Evolutionary conservation across 2,797 vertebrate genomes (phyloP).

Genomic region (Poecile montanus): DNA sequence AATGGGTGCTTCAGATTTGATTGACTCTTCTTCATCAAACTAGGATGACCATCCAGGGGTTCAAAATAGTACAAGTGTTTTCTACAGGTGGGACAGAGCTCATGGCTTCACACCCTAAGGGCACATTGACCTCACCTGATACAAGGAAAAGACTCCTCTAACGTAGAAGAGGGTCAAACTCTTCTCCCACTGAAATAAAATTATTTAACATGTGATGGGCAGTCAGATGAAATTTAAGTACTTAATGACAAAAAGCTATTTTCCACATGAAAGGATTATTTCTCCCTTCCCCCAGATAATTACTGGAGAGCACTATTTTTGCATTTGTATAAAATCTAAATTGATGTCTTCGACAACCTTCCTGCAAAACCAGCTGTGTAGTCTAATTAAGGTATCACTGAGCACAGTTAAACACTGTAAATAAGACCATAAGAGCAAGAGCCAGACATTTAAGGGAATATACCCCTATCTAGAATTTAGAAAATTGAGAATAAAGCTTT

Average conservation of each 20-base stretch:
- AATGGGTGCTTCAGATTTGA: not conserved
- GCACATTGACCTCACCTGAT: not conserved
- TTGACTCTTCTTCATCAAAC: not conserved
- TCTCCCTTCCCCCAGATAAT: not conserved
- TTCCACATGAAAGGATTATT: not conserved
- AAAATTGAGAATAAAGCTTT: not conserved
- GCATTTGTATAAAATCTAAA: not conserved
- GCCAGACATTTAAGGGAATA: not conserved
- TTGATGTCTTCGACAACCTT: not conserved
- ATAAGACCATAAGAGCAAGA: not conserved
- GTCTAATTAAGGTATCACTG: not conserved
- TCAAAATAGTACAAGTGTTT: not conserved
- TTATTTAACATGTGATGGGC: not conserved
- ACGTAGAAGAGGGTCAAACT: not conserved
- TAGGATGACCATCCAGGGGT: not conserved
- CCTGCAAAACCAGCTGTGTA: not conserved
- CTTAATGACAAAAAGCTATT: not conserved
- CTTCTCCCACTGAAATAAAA: not conserved
- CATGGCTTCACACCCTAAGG: rapidly evolving
- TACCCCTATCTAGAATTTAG: not conserved
- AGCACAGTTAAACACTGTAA: not conserved
- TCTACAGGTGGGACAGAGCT: not conserved
- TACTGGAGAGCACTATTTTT: not conserved
- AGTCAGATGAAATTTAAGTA: not conserved
- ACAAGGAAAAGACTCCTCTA: not conserved